Evolutionary conservation across 2,113 vertebrate species (phyloP).

Genomic region (Lota lota): DNA sequence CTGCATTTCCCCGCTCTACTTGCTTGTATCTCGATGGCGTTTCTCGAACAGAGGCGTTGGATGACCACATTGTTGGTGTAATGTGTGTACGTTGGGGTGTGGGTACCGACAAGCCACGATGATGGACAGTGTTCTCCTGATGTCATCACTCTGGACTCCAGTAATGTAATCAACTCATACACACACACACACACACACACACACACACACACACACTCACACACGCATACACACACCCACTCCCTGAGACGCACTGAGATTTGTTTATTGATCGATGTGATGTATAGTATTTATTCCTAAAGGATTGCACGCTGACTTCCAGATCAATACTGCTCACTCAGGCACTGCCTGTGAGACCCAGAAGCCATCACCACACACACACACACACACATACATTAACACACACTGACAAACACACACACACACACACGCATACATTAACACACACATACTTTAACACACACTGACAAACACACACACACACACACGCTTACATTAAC

Average conservation of each 20-base stretch:
- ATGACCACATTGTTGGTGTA: neutral
- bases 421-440: too few species aligned
- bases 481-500: neutral
- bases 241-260: slow-evolving; percentile 3
- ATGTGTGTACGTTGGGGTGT: neutral
- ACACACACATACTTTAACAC: slow-evolving; percentile 10
- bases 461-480: neutral
- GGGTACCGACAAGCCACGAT: neutral
- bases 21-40: neutral
- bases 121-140: slow-evolving; percentile 14
- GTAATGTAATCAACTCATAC: slow-evolving; percentile 14
- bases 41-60: neutral
- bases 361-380: slow-evolving; percentile 4
- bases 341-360: neutral
- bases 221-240: slow-evolving; percentile 1
- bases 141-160: slow-evolving; percentile 11
- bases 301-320: neutral
- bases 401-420: neutral
- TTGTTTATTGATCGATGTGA: slow-evolving; percentile 19
- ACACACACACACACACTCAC: neutral
- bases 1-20: neutral
- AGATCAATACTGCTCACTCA: slow-evolving; percentile 5
- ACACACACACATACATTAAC: neutral
- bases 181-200: slow-evolving; percentile 1
- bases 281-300: slow-evolving; percentile 11